Conservation (phyloP, 2,797 vertebrate species). For the Microctenopoma steveboyesi region DNA sequence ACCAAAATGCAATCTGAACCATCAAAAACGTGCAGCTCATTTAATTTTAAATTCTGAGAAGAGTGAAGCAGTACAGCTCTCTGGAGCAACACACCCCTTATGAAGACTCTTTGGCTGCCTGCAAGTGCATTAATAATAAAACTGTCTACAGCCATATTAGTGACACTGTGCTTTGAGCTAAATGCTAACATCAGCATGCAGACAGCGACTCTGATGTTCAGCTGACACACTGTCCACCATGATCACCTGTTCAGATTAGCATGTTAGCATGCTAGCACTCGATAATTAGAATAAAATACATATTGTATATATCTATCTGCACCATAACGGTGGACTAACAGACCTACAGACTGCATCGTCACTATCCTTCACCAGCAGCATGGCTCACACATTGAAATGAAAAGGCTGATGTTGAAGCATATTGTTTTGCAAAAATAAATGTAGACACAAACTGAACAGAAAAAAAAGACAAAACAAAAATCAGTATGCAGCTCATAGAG, state of each 20-base stretch:
- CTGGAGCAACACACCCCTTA: background rate
- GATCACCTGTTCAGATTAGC: background rate
- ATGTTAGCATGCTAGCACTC: background rate
- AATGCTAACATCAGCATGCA: too few relatives aligned
- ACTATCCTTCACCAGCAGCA: background rate
- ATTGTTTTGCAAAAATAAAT: background rate
- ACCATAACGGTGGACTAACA: background rate
- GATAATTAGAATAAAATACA: slow-evolving; percentile 1
- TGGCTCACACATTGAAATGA: background rate
- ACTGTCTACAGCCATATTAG: background rate
- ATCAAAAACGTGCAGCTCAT: background rate
- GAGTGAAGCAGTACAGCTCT: background rate
- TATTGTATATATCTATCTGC: background rate
- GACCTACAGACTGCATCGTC: background rate
- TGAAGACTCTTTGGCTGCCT: background rate
- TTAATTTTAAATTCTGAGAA: background rate
- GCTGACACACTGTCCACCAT: background rate
- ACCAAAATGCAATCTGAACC: background rate
- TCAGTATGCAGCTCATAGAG: too few relatives aligned
- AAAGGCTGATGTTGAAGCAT: background rate
- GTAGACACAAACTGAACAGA: background rate
- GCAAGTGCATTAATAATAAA: background rate
- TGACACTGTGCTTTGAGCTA: background rate
- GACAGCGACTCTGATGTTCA: background rate
- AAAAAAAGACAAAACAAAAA: background rate